Evolutionary conservation across 2,113 vertebrate species (phyloP), one percentile per base, ranked within the genome.

Genomic region (Triplophysa rosa): DNA sequence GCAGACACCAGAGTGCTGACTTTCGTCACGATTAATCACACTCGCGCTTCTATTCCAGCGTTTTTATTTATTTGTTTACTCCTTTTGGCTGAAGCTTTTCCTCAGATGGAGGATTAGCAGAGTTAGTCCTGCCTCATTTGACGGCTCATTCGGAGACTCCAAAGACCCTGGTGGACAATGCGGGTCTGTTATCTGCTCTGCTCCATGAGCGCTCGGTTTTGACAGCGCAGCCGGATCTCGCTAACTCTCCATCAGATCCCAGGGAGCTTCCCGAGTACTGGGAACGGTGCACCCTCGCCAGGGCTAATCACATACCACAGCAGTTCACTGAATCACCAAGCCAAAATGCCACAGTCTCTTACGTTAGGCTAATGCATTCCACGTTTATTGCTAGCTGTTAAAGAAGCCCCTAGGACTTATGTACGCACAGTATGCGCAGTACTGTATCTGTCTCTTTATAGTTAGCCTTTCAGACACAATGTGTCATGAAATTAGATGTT

Each of bases 111-210:
- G 91, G 90, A 91, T 92, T 93, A 93, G 89, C 83, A 42, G 85
- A 88, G 88, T 90, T 90, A 89, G 90, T 88, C 85, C 87, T 81
- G 88, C 87, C 91, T 93, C 86, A 91, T 91, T 92, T 92, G 90
- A 88, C 75, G 84, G 83, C 88, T 93, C 90, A 92, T 92, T 92
- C 92, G 87, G 84, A 83, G 86, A 86, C 88, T 89, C 92, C 88
- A 89, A 82, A 87, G 85, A 87, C 84, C 89, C 86, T 79, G 67
- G 86, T 86, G 90, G 89, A 92, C 90, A 89, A 77, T 91, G 91
- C 87, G 81, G 86, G 85, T 81, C 83, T 80, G 87, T 90, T 91
- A 92, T 92, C 91, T 88, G 84, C 74, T 77, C 84, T 81, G 82
- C 77, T 84, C 85, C 89, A 92, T 87, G 80, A 87, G 70, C 84